Conservation (phyloP, 1,140 invertebrate species). For the Cataglyphis hispanica region DNA sequence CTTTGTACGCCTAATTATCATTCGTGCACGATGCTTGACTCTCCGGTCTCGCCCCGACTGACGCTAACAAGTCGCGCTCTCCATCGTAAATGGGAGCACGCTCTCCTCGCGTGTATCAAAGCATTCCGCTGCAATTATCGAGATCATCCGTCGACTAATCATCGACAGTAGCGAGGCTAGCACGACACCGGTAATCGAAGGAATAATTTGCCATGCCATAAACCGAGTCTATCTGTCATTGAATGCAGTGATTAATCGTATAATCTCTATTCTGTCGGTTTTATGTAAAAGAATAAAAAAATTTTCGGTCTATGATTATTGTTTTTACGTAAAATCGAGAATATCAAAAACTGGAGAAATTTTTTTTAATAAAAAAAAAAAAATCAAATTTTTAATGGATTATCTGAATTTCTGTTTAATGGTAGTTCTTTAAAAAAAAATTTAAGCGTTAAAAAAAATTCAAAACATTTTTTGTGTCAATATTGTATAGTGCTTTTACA, state of each 20-base stretch:
- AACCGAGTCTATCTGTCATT: constrained; percentile 22
- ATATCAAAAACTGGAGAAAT: not conserved
- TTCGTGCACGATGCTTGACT: constrained; percentile 60
- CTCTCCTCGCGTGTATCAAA: constrained; percentile 30
- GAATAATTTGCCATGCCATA: constrained; percentile 51
- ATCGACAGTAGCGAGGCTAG: constrained; percentile 14
- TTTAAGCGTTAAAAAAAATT: too few species aligned
- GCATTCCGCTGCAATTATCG: constrained; percentile 56
- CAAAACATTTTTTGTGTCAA: not conserved
- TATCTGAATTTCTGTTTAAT: not conserved
- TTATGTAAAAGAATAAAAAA: not conserved
- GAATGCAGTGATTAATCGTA: not conserved
- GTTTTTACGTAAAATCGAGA: not conserved
- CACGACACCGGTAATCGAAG: constrained; percentile 37
- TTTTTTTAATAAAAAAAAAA: not conserved
- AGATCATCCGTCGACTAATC: constrained; percentile 50
- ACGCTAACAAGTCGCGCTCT: constrained; percentile 71
- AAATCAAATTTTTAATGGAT: not conserved
- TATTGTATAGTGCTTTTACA: not conserved
- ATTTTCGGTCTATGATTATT: not conserved
- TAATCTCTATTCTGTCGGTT: not conserved
- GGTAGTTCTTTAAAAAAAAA: not conserved
- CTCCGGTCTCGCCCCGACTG: constrained; percentile 34
- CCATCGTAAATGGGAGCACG: constrained; percentile 65
- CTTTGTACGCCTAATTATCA: constrained; percentile 72